Percentiles rank a stretch among this genome's conserved stretches.
Conservation (phyloP, 2,113 vertebrate species). For the Anser brachyrhynchus region DNA sequence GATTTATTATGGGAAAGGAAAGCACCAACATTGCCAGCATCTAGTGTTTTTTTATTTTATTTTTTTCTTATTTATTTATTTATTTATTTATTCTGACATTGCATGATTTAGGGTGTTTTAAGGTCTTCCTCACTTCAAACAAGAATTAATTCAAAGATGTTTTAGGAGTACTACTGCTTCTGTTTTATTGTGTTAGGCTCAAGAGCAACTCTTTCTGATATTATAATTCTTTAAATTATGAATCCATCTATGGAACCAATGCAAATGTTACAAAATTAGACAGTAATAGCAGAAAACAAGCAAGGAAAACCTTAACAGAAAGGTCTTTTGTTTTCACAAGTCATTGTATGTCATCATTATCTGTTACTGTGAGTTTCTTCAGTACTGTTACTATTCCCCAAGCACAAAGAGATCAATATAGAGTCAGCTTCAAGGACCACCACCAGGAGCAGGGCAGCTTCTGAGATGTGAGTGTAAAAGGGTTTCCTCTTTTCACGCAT, state of each 20-base stretch:
- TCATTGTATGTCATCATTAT: not conserved
- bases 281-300: not conserved
- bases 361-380: not conserved
- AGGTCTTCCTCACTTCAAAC: not conserved
- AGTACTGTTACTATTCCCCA: not conserved
- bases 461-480: not conserved
- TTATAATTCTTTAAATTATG: not conserved
- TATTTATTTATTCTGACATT: fast-evolving
- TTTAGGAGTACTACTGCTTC: not conserved
- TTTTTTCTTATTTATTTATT: not conserved
- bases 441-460: not conserved
- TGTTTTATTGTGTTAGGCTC: not conserved
- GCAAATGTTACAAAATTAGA: not conserved
- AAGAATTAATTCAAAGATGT: not conserved
- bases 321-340: not conserved
- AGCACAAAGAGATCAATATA: not conserved
- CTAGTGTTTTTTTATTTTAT: not conserved
- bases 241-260: not conserved
- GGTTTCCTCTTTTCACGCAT: not conserved
- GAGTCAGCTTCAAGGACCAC: not conserved
- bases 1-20: not conserved
- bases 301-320: not conserved
- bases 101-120: not conserved
- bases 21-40: not conserved
- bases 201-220: not conserved